Percentiles rank a stretch among this genome's conserved stretches.
phyloP scores from a whole-genome alignment of 2,113 vertebrate genomes.

The Tachysurus fulvidraco region DNA sequence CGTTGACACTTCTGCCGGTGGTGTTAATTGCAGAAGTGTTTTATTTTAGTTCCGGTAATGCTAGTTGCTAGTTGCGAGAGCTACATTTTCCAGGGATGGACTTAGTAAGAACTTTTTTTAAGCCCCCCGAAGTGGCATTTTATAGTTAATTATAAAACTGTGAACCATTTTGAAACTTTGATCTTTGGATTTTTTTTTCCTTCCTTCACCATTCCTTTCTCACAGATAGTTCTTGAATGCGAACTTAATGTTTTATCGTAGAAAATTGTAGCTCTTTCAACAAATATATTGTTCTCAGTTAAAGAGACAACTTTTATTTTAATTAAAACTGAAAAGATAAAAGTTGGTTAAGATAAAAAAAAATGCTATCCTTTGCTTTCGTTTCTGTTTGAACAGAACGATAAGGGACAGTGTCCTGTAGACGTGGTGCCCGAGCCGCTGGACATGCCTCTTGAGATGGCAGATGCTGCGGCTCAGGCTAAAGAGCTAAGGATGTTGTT shows the following conservation, averaged over 20 bases:
- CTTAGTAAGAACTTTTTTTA: neutral
- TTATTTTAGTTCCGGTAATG: neutral
- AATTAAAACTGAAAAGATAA: neutral
- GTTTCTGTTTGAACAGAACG: conserved; percentile 75
- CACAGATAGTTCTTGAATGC: too few relatives aligned
- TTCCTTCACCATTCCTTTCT: too few relatives aligned
- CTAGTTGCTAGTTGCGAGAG: too few relatives aligned
- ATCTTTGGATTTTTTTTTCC: too few relatives aligned
- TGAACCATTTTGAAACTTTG: too few relatives aligned
- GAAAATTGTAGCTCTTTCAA: neutral
- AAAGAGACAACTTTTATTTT: neutral
- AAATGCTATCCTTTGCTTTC: neutral
- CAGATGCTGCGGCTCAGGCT: conserved; percentile 85
- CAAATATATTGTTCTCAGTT: neutral
- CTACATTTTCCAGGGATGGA: neutral
- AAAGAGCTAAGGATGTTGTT: conserved; percentile 86
- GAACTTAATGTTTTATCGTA: too few relatives aligned
- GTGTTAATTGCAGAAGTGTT: neutral
- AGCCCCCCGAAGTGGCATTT: neutral
- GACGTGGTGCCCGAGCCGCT: conserved; percentile 92
- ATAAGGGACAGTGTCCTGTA: conserved; percentile 85
- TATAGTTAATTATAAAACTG: neutral
- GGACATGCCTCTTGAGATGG: conserved; percentile 94
- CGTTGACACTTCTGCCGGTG: neutral
- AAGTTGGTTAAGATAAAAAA: neutral